Evolutionary conservation across 92 coral and sea anemone species (phyloP).

Genomic region (Bergia sp.): DNA sequence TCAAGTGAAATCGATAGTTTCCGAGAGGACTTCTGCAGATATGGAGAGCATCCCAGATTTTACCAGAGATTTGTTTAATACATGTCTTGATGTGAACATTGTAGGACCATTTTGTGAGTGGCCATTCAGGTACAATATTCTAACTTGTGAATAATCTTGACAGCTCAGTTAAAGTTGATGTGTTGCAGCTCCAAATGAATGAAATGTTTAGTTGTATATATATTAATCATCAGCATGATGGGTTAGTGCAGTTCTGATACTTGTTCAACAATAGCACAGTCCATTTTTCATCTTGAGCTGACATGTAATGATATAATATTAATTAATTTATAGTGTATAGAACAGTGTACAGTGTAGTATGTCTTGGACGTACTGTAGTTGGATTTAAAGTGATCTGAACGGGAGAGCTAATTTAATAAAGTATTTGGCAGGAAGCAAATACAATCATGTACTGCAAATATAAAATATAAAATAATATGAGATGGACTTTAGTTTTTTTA

Average conservation of each 20-base stretch:
- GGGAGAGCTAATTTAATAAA: too few species aligned
- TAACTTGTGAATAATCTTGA: background rate
- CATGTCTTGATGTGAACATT: constrained; percentile 75
- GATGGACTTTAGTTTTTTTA: too few species aligned
- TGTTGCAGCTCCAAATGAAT: background rate
- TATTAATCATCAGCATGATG: background rate
- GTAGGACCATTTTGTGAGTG: constrained; percentile 73
- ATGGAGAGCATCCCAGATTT: constrained; percentile 97
- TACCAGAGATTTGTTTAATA: constrained; percentile 72
- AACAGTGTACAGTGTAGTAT: too few species aligned
- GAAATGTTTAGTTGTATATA: background rate
- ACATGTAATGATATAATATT: too few species aligned
- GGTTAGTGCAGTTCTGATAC: background rate
- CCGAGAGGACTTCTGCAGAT: constrained; percentile 22
- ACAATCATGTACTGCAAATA: too few species aligned
- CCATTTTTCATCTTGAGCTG: background rate
- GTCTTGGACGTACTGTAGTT: too few species aligned
- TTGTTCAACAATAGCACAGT: background rate
- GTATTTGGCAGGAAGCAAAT: too few species aligned
- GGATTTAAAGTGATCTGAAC: too few species aligned
- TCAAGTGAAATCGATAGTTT: background rate
- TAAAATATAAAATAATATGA: too few species aligned
- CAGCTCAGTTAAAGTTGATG: background rate
- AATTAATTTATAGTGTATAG: too few species aligned
- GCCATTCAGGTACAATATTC: constrained; percentile 79